phyloP scores from a whole-genome alignment of 2,797 vertebrate genomes.

The Tadarida brasiliensis region DNA sequence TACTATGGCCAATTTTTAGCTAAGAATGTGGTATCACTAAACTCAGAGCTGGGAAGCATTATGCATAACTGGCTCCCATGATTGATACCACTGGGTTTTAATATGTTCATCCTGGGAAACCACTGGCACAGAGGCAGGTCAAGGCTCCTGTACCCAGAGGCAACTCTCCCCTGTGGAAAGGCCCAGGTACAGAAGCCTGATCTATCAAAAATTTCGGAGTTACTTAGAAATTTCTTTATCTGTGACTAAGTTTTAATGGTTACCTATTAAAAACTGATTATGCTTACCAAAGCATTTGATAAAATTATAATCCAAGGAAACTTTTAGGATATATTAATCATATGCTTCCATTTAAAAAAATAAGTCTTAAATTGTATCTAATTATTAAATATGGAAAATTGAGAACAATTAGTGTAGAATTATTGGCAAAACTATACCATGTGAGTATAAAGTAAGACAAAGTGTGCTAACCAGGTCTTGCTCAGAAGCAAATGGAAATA shows the following conservation, averaged over 20 bases:
- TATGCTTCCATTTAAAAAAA: slow-evolving; percentile 21
- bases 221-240: background rate
- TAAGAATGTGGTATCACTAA: background rate
- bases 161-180: background rate
- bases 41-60: background rate
- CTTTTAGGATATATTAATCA: slow-evolving; percentile 48
- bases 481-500: slow-evolving; percentile 67
- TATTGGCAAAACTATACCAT: slow-evolving; percentile 47
- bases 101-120: background rate
- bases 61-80: background rate
- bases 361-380: slow-evolving; percentile 56
- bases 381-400: slow-evolving; percentile 66
- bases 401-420: slow-evolving; percentile 56
- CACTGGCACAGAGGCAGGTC: background rate
- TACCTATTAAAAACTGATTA: background rate
- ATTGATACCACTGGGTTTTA: background rate
- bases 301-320: slow-evolving; percentile 48
- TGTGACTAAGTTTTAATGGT: background rate
- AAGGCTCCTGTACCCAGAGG: background rate
- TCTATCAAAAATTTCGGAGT: background rate
- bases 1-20: background rate
- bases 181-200: background rate
- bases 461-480: slow-evolving; percentile 20
- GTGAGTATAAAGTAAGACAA: slow-evolving; percentile 50
- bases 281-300: background rate